Percentiles rank a stretch among this genome's conserved stretches.
phyloP scores from a whole-genome alignment of 2,888 invertebrate species.

The Megamerina dolium region DNA sequence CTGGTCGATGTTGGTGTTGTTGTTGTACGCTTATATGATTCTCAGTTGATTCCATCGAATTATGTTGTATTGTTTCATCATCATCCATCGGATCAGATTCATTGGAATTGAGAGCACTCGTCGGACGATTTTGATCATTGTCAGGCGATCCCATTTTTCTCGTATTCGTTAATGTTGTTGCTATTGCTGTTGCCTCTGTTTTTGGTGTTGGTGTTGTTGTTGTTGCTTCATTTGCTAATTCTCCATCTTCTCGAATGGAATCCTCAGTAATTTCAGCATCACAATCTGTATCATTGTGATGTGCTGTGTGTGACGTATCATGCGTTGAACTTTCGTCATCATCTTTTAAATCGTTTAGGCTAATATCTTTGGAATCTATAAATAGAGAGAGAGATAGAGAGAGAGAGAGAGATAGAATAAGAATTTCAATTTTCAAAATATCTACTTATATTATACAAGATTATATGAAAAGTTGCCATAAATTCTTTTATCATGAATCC shows the following conservation, averaged over 20 bases:
- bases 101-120: background rate
- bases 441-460: too few relatives aligned
- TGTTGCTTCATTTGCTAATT: conserved; percentile 6
- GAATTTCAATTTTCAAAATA: conserved; percentile 5
- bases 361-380: conserved; percentile 47
- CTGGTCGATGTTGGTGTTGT: conserved; percentile 7
- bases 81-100: too few relatives aligned
- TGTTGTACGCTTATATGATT: conserved; percentile 18
- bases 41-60: conserved; percentile 22
- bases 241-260: conserved; percentile 11
- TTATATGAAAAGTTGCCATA: too few relatives aligned
- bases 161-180: conserved; percentile 19
- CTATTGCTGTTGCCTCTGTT: too few relatives aligned
- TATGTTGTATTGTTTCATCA: too few relatives aligned
- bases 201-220: too few relatives aligned
- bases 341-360: conserved; percentile 36
- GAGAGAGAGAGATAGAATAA: conserved; percentile 14
- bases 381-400: conserved; percentile 9
- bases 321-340: conserved; percentile 27
- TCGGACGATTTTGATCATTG: conserved; percentile 4
- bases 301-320: conserved; percentile 13
- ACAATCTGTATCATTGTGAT: too few relatives aligned
- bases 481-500: too few relatives aligned
- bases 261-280: too few relatives aligned
- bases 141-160: conserved; percentile 9